phyloP scores from a whole-genome alignment of 2,888 invertebrate species.

The Drosophila subsilvestris region DNA sequence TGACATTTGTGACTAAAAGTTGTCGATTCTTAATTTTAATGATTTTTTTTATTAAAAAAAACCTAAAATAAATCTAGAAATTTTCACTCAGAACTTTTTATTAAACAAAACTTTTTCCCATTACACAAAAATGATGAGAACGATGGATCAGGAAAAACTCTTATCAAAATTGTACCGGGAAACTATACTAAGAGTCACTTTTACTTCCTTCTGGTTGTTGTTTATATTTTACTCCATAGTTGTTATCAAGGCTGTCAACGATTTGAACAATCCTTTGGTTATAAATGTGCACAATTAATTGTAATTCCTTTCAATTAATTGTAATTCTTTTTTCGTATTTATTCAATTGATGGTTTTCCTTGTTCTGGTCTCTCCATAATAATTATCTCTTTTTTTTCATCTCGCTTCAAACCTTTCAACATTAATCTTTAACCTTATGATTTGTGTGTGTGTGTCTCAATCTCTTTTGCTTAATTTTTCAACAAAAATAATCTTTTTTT shows the following conservation, averaged over 20 bases:
- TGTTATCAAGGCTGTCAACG: not conserved
- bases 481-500: constrained; percentile 46
- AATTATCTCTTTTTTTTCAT: constrained; percentile 28
- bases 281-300: not conserved
- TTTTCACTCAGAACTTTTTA: not conserved
- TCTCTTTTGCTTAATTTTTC: constrained; percentile 63
- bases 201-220: no score
- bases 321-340: not conserved
- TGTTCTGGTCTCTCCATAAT: constrained; percentile 7
- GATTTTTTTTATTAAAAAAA: no score
- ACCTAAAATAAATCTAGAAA: no score
- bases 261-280: not conserved
- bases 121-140: no score
- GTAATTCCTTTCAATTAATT: not conserved
- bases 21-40: not conserved
- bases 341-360: constrained; percentile 13
- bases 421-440: constrained; percentile 60
- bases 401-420: constrained; percentile 52
- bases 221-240: no score
- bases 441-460: constrained; percentile 30
- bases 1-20: not conserved
- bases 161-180: no score
- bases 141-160: no score
- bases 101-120: no score
- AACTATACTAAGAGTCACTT: no score